Evolutionary conservation across 2,113 vertebrate species (phyloP).

Genomic region (Lamprologus lemairii): DNA sequence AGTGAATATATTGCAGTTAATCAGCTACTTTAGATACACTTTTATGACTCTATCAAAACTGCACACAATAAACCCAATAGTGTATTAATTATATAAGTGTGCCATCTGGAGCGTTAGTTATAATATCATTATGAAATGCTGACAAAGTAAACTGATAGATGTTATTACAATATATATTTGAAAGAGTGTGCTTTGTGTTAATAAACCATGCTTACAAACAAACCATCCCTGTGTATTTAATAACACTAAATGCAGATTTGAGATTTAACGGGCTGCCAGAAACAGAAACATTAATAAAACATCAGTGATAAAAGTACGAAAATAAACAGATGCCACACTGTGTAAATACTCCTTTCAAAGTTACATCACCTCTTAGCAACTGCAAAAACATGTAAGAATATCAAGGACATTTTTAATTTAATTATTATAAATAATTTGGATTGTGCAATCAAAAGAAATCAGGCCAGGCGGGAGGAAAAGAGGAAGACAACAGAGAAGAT

Average conservation of each 20-base stretch:
- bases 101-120: neutral
- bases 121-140: neutral
- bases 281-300: neutral
- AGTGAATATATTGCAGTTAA: neutral
- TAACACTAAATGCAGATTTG: neutral
- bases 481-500: neutral
- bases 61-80: neutral
- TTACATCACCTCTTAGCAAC: neutral
- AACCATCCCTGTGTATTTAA: neutral
- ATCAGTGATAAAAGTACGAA: neutral
- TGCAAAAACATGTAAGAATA: neutral
- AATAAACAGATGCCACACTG: neutral
- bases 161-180: neutral
- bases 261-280: neutral
- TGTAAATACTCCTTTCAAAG: neutral
- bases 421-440: neutral
- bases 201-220: neutral
- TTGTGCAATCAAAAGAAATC: neutral
- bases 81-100: neutral
- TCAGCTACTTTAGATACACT: neutral
- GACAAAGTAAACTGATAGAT: neutral
- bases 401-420: neutral
- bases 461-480: rapidly evolving
- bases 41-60: neutral
- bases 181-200: neutral